Conservation (phyloP, 1,140 invertebrate species). For the Rhyzopertha dominica region DNA sequence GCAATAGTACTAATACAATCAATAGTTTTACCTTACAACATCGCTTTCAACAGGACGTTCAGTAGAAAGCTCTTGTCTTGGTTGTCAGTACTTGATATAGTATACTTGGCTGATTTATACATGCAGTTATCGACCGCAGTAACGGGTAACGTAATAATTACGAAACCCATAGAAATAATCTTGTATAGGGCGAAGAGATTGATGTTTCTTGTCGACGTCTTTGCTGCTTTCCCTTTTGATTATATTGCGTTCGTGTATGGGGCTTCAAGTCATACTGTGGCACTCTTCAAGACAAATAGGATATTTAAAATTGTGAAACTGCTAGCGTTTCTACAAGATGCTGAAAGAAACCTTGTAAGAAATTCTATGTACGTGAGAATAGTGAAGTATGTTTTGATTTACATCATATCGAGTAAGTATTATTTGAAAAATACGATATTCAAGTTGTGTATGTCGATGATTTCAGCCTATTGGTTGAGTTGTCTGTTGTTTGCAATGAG, state of each 20-base stretch:
- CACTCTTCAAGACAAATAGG: not conserved
- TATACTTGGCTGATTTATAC: constrained; percentile 12
- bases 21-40: not conserved
- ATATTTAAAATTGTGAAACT: constrained; percentile 7
- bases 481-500: not conserved
- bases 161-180: constrained; percentile 1
- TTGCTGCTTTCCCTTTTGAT: constrained; percentile 9
- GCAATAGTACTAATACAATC: not conserved
- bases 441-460: not conserved
- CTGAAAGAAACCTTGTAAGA: constrained; percentile 2
- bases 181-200: not conserved
- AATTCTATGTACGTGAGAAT: constrained; percentile 1
- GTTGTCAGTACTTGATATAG: constrained; percentile 1
- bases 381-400: constrained; percentile 3
- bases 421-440: no score
- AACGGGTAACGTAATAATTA: constrained; percentile 3
- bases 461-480: not conserved
- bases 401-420: constrained; percentile 1
- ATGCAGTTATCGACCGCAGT: constrained; percentile 10
- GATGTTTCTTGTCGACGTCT: constrained; percentile 7
- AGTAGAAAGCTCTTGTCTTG: not conserved
- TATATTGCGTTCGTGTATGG: not conserved
- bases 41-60: not conserved
- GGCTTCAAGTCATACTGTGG: not conserved
- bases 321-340: constrained; percentile 2